Conservation (phyloP, 53 echinoderm and acorn worm genomes). For the Temnopleurus reevesii region DNA sequence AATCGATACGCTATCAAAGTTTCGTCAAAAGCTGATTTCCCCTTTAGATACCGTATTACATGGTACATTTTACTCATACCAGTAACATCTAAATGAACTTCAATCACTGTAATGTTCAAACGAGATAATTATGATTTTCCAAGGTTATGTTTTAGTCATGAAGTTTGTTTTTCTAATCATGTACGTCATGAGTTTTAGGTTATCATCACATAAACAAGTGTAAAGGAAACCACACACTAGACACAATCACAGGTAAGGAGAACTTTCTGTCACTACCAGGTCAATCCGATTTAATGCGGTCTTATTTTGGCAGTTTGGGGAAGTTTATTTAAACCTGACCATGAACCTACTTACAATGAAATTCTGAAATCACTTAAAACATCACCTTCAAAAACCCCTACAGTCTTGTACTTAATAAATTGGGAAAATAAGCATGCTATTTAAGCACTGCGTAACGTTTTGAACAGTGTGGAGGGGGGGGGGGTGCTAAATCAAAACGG, state of each 20-base stretch:
- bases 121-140: neutral
- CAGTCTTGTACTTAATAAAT: too few species aligned
- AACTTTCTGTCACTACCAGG: neutral
- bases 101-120: neutral
- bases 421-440: too few species aligned
- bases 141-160: constrained; percentile 20
- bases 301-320: neutral
- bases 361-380: neutral
- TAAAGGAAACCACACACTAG: constrained; percentile 26
- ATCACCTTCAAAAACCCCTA: too few species aligned
- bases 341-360: neutral
- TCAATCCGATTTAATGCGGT: constrained; percentile 22
- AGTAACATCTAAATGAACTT: neutral
- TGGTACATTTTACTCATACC: neutral
- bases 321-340: neutral
- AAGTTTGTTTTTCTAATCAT: constrained; percentile 9
- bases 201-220: constrained; percentile 20
- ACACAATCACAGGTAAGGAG: constrained; percentile 5
- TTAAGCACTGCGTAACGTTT: too few species aligned
- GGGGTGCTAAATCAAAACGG: too few species aligned
- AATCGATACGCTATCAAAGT: too few species aligned
- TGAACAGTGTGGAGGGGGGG: too few species aligned
- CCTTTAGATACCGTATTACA: too few species aligned
- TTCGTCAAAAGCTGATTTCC: too few species aligned
- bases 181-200: constrained; percentile 8